Evolutionary conservation across 2,113 vertebrate genomes (phyloP).

Genomic region (Platycercus adscitus): DNA sequence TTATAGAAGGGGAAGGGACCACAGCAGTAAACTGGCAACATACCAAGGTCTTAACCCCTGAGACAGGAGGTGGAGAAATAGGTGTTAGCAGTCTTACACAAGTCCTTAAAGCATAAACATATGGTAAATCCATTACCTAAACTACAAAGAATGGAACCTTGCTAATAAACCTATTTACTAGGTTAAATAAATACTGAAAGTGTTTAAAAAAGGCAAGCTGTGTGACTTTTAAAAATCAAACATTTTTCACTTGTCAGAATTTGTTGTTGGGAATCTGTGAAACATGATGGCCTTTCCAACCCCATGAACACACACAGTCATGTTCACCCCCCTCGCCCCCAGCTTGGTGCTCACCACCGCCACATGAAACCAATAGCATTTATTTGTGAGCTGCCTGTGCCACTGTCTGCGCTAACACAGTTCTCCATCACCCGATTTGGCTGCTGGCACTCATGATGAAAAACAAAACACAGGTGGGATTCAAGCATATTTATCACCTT

Average conservation of each 20-base stretch:
- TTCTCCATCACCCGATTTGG: background rate
- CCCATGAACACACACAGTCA: constrained; percentile 41
- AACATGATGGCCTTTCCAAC: constrained; percentile 49
- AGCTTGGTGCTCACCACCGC: background rate
- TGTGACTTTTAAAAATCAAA: constrained; percentile 70
- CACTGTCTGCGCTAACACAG: background rate
- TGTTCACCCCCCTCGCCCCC: background rate
- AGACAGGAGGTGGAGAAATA: constrained; percentile 76
- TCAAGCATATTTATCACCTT: background rate
- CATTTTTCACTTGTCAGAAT: constrained; percentile 82
- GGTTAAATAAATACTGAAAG: constrained; percentile 82
- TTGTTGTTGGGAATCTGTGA: constrained; percentile 74
- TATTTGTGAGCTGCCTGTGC: background rate
- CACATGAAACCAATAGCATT: background rate
- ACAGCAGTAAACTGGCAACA: constrained; percentile 68
- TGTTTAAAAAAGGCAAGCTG: constrained; percentile 75
- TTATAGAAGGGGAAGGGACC: constrained; percentile 73
- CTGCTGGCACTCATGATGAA: background rate
- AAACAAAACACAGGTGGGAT: background rate
- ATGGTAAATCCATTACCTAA: constrained; percentile 82
- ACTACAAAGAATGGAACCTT: constrained; percentile 81
- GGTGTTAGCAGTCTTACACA: constrained; percentile 74
- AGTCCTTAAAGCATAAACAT: constrained; percentile 80
- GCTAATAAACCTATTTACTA: constrained; percentile 85
- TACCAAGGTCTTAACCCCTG: constrained; percentile 75